Evolutionary conservation across 2,113 vertebrate genomes (phyloP), one percentile per base, ranked within the genome.

Genomic region (Spilogale gracilis): DNA sequence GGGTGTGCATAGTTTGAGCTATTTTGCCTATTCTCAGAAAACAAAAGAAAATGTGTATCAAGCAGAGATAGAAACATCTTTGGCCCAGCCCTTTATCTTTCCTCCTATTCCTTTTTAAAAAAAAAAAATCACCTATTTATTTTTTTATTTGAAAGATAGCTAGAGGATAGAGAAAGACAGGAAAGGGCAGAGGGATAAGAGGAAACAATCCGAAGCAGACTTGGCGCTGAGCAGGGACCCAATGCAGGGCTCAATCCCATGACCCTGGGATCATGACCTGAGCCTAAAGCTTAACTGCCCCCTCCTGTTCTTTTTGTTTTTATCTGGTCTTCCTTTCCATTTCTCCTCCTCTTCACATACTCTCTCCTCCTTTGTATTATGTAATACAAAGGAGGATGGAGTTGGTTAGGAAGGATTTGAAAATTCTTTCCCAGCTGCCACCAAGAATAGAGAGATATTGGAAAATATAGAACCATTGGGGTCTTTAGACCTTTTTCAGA

Each of bases 381-480:
- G 63, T 89, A 84, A 69, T 69, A 65, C 48, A 14, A 56, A 95
- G n/a, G 80, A 87, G 14, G 17, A 48, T 79, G 60, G 56, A 83
- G 1, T 85, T 89, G 45, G 14, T 96, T 60, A 56, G 54, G 16
- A 93, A 96, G 4, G 25, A 80, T 90, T 71, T 94, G 56, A 45
- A 61, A 84, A 95, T 14, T 60, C 14, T 85, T 76, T 43, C 38
- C 32, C 9, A 74, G 0, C 20, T 90, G 20, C 23, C 18, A 73
- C n/a, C 27, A 67, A 96, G 18, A 89, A 86, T 38, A 54, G 21
- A 71, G 27, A 94, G 32, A 67, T 38, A 89, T 73, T 67, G 6
- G 60, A 69, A 92, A 95, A 83, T 73, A 79, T 1, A 90, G n/a
- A 96, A 92, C 87, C 17, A 30, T 74, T 84, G 69, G 48, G 20